Percentiles rank a stretch among this genome's conserved stretches.
Evolutionary conservation across 1,140 invertebrate genomes (phyloP).

Genomic region (Atta texana): DNA sequence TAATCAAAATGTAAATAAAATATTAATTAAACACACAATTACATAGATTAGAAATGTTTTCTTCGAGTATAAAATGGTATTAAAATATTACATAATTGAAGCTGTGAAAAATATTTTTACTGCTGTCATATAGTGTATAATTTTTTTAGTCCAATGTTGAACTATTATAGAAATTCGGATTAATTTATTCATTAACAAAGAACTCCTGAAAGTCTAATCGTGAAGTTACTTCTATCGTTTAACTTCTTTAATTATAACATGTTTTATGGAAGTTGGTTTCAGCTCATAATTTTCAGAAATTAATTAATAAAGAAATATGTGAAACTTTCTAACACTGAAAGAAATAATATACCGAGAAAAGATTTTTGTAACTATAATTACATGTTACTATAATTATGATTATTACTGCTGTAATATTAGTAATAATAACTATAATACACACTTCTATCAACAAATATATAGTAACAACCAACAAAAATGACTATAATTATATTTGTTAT

Average conservation of each 20-base stretch:
- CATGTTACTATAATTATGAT: too few species aligned
- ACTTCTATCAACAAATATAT: too few species aligned
- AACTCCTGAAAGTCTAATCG: not conserved
- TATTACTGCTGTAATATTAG: too few species aligned
- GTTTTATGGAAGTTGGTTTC: not conserved
- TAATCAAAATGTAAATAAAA: not conserved
- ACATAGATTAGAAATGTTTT: not conserved
- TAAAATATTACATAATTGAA: not conserved
- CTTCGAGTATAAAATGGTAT: not conserved
- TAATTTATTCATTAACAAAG: not conserved
- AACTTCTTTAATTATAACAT: not conserved
- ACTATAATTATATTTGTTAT: too few species aligned
- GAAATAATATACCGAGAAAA: not conserved
- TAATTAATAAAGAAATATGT: not conserved
- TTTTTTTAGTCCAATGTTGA: not conserved
- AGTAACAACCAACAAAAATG: too few species aligned
- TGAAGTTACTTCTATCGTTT: not conserved
- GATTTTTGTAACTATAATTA: too few species aligned
- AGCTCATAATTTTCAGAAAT: not conserved
- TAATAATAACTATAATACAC: too few species aligned
- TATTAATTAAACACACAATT: not conserved
- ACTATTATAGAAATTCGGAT: not conserved
- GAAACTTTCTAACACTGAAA: not conserved
- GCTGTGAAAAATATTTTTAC: not conserved
- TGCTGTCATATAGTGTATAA: not conserved